Evolutionary conservation across 2,797 vertebrate species (phyloP).

Genomic region (Mormyrus proboscirostris): DNA sequence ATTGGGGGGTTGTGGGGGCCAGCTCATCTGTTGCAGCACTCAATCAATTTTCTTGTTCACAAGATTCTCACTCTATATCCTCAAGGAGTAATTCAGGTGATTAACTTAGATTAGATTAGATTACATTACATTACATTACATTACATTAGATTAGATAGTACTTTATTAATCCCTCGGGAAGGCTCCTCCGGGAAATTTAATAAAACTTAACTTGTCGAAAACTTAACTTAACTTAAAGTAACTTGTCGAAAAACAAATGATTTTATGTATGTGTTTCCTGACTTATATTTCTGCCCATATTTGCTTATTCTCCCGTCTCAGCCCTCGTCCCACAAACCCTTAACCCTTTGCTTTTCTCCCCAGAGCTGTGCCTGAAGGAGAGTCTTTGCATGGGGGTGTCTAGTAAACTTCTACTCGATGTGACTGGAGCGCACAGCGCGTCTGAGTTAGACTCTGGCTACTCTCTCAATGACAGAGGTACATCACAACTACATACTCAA

Average conservation of each 20-base stretch:
- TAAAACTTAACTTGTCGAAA: too few relatives aligned
- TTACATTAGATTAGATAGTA: too few relatives aligned
- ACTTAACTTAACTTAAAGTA: too few relatives aligned
- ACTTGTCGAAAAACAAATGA: not conserved
- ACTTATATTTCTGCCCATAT: not conserved
- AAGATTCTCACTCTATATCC: not conserved
- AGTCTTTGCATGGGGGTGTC: slow-evolving; percentile 79
- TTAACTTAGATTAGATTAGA: not conserved
- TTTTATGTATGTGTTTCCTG: not conserved
- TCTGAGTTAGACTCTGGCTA: slow-evolving; percentile 69
- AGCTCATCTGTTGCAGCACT: not conserved
- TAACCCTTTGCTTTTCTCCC: not conserved
- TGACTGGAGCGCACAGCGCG: slow-evolving; percentile 51
- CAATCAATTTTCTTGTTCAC: not conserved
- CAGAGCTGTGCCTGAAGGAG: slow-evolving; percentile 80
- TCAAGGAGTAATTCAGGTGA: not conserved
- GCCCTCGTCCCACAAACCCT: not conserved
- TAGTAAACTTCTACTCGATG: slow-evolving; percentile 77
- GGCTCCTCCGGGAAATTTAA: too few relatives aligned
- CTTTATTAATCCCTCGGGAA: too few relatives aligned
- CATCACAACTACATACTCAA: not conserved
- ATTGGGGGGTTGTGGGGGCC: not conserved
- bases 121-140: too few relatives aligned
- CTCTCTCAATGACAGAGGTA: slow-evolving; percentile 73
- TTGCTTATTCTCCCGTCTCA: not conserved